phyloP scores from a whole-genome alignment of 2,797 vertebrate species.

The Notolabrus celidotus region DNA sequence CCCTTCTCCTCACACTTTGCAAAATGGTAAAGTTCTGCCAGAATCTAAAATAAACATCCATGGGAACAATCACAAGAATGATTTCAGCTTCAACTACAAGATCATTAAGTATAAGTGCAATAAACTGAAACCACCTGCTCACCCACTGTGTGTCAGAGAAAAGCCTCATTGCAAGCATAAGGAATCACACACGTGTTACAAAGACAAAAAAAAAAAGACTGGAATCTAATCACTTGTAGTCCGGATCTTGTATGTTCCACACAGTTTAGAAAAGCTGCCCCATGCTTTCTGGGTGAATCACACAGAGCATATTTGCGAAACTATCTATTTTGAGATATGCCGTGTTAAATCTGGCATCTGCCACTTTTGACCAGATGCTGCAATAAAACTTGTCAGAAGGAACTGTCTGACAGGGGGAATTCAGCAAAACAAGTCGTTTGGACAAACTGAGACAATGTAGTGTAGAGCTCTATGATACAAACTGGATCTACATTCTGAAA shows the following conservation, averaged over 20 bases:
- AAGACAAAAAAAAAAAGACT: too few species aligned
- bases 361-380: slow-evolving; percentile 28
- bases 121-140: too few species aligned
- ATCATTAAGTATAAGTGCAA: too few species aligned
- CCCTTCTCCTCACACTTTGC: background rate
- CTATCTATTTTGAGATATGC: slow-evolving; percentile 45
- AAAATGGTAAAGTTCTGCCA: too few species aligned
- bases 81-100: too few species aligned
- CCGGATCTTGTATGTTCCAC: slow-evolving; percentile 14
- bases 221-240: slow-evolving; percentile 19
- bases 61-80: too few species aligned
- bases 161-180: background rate
- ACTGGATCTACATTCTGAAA: slow-evolving; percentile 12
- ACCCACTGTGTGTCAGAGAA: background rate
- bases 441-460: slow-evolving; percentile 16
- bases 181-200: background rate
- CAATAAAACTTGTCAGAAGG: slow-evolving; percentile 23
- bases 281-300: slow-evolving; percentile 53
- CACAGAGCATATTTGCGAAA: too few species aligned
- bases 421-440: slow-evolving; percentile 30
- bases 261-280: slow-evolving; percentile 31
- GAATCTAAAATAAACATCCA: background rate
- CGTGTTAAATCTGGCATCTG: slow-evolving; percentile 54
- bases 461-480: too few species aligned
- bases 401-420: slow-evolving; percentile 27